These are phyloP conservation scores for Lucilia cuprina DNA, from an alignment of 1,140 invertebrate species.

Conservation along the genomic window DNA sequence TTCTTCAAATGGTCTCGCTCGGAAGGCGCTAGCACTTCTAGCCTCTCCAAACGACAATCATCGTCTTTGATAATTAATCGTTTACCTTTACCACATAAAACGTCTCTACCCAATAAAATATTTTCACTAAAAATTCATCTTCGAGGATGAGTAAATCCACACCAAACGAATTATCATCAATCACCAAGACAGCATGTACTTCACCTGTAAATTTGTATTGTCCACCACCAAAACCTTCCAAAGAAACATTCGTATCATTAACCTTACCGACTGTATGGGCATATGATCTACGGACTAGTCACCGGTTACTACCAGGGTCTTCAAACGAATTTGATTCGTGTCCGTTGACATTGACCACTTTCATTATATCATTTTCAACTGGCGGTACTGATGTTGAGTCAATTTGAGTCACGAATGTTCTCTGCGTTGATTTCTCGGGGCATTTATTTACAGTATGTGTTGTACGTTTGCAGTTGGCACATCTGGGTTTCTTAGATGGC, in stretches of 20 bases:
- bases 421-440: neutral
- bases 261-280: neutral
- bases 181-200: slow-evolving; percentile 14
- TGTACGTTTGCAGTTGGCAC: slow-evolving; percentile 9
- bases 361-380: neutral
- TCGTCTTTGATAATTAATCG: slow-evolving; percentile 16
- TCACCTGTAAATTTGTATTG: neutral
- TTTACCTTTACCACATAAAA: slow-evolving; percentile 23
- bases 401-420: neutral
- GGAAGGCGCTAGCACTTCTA: neutral
- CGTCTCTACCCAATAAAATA: slow-evolving; percentile 13
- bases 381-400: neutral
- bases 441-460: slow-evolving; percentile 14
- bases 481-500: slow-evolving; percentile 11
- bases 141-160: neutral
- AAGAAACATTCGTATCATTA: neutral
- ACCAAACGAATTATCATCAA: neutral
- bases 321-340: neutral
- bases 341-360: neutral
- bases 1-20: neutral
- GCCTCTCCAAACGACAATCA: neutral
- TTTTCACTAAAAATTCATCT: neutral
- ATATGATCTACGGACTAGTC: neutral
- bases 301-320: neutral
- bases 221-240: slow-evolving; percentile 14